Evolutionary conservation across 2,113 vertebrate genomes (phyloP), one percentile per base, ranked within the genome.

Genomic region (Alligator mississippiensis): DNA sequence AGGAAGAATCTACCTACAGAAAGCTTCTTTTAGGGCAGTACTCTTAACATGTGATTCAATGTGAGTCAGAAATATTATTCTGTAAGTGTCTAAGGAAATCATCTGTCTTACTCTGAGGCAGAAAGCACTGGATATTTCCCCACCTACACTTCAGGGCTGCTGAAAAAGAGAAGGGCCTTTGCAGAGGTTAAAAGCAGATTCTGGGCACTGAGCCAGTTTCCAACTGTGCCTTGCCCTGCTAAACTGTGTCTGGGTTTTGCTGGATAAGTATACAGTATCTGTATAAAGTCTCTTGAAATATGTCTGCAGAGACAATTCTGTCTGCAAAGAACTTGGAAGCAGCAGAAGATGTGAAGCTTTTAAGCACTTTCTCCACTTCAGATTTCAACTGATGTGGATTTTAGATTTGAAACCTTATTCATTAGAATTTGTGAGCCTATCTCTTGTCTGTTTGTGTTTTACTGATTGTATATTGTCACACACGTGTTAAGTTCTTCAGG

Each of bases 191-290:
- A 93, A 96, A 95, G 83, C 83, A 87, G 84, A 84, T 61, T 70
- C 82, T 84, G 82, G 92, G 94, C 85, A 85, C n/a, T 62, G 21
- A 95, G 91, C 91, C 95, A 97, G 81, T 3, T 79, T 92, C 84
- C 68, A 81, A 78, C 88, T 87, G 86, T 64, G 88, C 83, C 90
- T 63, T 90, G 83, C 83, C 77, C 82, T 83, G 55, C 61, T 95
- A 95, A 92, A 93, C 85, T 76, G 28, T 83, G 55, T 80, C 90
- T 94, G 74, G 34, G 87, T 94, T 84, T 92, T 93, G 57, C 81
- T 85, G 28, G 0, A 0, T 85, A 66, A 95, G 54, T 66, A 90
- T 72, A 91, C 78, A 60, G 19, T 22, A 93, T 38, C 75, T 91
- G 77, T 58, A 79, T 11, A 92, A 88, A 84, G 87, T 55, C 74